Percentiles rank a stretch among this genome's conserved stretches.
Evolutionary conservation across 2,113 vertebrate species (phyloP).

Genomic region (Anseranas semipalmata): DNA sequence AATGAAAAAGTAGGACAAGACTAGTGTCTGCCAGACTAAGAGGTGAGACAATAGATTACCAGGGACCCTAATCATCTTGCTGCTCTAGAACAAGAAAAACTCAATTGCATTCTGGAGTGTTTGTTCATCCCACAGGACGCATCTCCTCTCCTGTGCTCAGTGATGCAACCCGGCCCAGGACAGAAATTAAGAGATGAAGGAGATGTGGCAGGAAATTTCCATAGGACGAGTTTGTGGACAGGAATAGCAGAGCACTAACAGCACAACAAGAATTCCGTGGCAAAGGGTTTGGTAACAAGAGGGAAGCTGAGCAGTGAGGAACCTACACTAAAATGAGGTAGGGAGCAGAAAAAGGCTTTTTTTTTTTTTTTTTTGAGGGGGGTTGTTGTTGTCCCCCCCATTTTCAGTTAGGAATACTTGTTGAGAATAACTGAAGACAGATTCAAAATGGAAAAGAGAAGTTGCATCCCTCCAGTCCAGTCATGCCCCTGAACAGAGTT

Average conservation of each 20-base stretch:
- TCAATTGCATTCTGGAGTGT: background rate
- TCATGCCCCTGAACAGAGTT: fast-evolving
- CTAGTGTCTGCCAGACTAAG: background rate
- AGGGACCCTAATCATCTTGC: background rate
- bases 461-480: background rate
- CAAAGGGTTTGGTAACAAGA: background rate
- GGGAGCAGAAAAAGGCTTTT: background rate
- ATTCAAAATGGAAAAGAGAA: background rate
- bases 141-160: background rate
- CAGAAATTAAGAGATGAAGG: background rate
- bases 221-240: background rate
- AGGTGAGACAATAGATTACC: background rate
- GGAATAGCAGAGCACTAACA: background rate
- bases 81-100: background rate
- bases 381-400: no score
- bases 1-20: background rate
- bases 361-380: no score
- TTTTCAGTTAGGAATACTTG: background rate
- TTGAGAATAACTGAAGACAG: background rate
- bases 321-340: background rate
- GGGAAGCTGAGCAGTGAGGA: background rate
- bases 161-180: background rate
- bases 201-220: background rate
- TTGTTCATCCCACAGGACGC: background rate
- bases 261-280: fast-evolving